phyloP scores from a whole-genome alignment of 2,888 invertebrate genomes.

The Chrysolina oricalcia region DNA sequence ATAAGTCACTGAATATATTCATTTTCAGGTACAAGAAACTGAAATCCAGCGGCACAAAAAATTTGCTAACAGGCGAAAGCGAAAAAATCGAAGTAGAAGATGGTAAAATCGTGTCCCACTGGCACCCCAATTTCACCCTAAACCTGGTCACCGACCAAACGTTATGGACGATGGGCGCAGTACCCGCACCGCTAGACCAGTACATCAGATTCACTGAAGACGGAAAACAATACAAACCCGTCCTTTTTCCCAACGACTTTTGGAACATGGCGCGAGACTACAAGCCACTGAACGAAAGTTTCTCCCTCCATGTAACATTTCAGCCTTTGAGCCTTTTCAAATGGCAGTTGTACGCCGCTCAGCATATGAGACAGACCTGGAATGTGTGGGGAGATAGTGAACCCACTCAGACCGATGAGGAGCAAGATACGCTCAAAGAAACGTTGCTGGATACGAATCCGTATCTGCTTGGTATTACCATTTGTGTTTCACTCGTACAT shows the following conservation, averaged over 20 bases:
- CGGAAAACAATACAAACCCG: slow-evolving; percentile 92
- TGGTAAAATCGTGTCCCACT: slow-evolving; percentile 95
- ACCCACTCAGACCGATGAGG: slow-evolving; percentile 86
- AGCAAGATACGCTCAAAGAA: slow-evolving; percentile 93
- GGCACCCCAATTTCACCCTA: slow-evolving; percentile 99
- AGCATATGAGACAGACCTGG: slow-evolving; percentile 90
- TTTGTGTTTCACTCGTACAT: slow-evolving; percentile 94
- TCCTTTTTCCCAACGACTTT: slow-evolving; percentile 96
- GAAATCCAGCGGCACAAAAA: slow-evolving; percentile 90
- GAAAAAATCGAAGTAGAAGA: slow-evolving; percentile 85
- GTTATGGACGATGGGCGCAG: slow-evolving; percentile 91
- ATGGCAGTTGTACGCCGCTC: slow-evolving; percentile 98
- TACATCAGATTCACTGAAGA: slow-evolving; percentile 92
- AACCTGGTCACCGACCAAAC: slow-evolving; percentile 97
- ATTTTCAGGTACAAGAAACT: slow-evolving; percentile 85
- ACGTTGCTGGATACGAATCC: slow-evolving; percentile 97
- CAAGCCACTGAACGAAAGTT: slow-evolving; percentile 87
- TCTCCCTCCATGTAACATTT: slow-evolving; percentile 82
- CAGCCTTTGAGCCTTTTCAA: slow-evolving; percentile 96
- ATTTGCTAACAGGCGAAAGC: slow-evolving; percentile 94
- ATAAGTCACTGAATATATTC: background rate
- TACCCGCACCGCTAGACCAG: slow-evolving; percentile 94
- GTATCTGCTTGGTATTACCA: slow-evolving; percentile 92
- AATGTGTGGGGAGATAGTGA: slow-evolving; percentile 80
- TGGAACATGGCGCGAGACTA: slow-evolving; percentile 99